phyloP scores from a whole-genome alignment of 1,140 invertebrate genomes.

The Bombus impatiens region DNA sequence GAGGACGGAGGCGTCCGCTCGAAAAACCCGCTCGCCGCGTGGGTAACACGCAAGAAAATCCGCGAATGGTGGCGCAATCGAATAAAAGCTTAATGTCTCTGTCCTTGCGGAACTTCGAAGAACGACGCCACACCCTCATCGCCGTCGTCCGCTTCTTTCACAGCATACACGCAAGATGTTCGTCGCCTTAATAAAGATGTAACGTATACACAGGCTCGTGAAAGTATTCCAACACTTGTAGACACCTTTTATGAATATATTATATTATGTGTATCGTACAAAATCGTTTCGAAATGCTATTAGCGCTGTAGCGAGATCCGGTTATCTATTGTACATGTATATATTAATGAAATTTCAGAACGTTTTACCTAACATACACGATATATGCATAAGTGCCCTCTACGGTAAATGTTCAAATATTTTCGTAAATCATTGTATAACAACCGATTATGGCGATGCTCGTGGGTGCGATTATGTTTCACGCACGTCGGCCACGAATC shows the following conservation, averaged over 20 bases:
- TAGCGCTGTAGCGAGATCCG: not conserved
- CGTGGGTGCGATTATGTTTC: slow-evolving; percentile 55
- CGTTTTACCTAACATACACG: not conserved
- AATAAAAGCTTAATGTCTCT: slow-evolving; percentile 51
- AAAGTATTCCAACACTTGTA: not conserved
- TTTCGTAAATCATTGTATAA: not conserved
- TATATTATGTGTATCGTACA: not conserved
- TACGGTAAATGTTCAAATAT: not conserved
- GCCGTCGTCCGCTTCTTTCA: slow-evolving; percentile 3
- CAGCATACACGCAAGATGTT: not conserved
- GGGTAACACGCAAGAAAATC: slow-evolving; percentile 24
- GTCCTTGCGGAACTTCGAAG: slow-evolving; percentile 40
- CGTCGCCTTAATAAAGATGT: slow-evolving; percentile 44
- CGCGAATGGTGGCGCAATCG: slow-evolving; percentile 32
- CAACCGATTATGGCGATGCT: slow-evolving; percentile 50
- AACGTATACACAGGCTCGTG: slow-evolving; percentile 12
- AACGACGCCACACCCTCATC: slow-evolving; percentile 55
- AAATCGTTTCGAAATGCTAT: not conserved
- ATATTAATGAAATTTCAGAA: not conserved
- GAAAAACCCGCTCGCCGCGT: slow-evolving; percentile 26
- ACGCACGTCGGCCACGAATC: slow-evolving; percentile 26
- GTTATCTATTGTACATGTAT: no score
- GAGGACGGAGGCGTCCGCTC: slow-evolving; percentile 5
- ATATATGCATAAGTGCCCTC: not conserved
- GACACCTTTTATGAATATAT: not conserved